phyloP scores from a whole-genome alignment of 2,797 vertebrate species.

The Muscicapa striata region DNA sequence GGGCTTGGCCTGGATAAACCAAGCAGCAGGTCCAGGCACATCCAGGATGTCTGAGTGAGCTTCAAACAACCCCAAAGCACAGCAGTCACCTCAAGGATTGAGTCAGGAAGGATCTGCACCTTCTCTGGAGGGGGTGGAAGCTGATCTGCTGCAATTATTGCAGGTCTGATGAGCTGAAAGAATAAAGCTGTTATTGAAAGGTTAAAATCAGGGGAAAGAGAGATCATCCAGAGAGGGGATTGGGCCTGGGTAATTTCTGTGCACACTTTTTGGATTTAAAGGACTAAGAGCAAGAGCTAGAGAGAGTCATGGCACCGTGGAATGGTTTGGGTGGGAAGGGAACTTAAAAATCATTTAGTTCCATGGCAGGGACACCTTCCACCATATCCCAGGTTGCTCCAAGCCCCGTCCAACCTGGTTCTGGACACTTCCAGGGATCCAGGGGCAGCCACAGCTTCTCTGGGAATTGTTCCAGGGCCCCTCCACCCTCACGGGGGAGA shows the following conservation, averaged over 20 bases:
- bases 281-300: neutral
- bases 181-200: neutral
- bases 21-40: neutral
- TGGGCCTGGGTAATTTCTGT: neutral
- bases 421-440: neutral
- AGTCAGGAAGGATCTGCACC: neutral
- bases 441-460: neutral
- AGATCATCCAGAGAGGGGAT: neutral
- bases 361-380: neutral
- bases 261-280: neutral
- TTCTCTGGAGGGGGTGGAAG: neutral
- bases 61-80: neutral
- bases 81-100: neutral
- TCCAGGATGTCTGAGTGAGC: neutral
- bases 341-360: neutral
- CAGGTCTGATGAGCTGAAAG: neutral
- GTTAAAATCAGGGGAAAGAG: neutral
- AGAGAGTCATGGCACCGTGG: neutral
- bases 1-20: neutral
- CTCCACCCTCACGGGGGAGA: neutral
- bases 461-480: neutral
- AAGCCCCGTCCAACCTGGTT: rapidly evolving
- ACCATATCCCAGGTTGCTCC: neutral
- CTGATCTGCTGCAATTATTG: neutral
- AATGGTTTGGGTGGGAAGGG: neutral